These are phyloP conservation scores for Rhynchopsitta pachyrhyncha DNA, from an alignment of 2,113 vertebrate genomes.

Conservation along the genomic window DNA sequence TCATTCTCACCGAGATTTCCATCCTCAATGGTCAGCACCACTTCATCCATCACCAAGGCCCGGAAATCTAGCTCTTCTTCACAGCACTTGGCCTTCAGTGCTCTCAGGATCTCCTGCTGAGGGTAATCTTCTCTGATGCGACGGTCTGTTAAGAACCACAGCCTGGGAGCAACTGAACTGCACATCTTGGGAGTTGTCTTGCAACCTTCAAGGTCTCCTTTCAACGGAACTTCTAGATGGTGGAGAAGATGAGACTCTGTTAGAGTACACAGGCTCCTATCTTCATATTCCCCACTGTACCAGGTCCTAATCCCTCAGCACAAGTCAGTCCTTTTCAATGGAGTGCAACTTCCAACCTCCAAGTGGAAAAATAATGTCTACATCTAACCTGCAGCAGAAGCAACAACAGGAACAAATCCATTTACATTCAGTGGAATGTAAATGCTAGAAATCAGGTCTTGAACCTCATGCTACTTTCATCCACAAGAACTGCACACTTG, in stretches of 20 bases:
- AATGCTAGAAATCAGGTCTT: neutral
- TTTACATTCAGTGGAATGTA: neutral
- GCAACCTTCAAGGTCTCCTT: slow-evolving; percentile 47
- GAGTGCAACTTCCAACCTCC: neutral
- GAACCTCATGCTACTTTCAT: neutral
- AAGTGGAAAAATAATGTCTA: neutral
- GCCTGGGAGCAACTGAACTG: slow-evolving; percentile 77
- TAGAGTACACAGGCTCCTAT: neutral
- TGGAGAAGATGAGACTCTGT: slow-evolving; percentile 47
- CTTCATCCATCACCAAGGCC: slow-evolving; percentile 81
- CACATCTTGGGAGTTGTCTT: slow-evolving; percentile 78
- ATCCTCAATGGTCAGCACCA: slow-evolving; percentile 82
- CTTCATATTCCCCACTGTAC: neutral
- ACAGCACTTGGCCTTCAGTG: slow-evolving; percentile 81
- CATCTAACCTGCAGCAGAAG: neutral
- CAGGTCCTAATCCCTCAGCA: neutral
- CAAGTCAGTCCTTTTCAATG: neutral
- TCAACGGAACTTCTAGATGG: slow-evolving; percentile 42
- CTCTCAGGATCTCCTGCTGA: slow-evolving; percentile 81
- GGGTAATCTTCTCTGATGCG: slow-evolving; percentile 84
- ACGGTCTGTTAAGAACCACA: slow-evolving; percentile 85
- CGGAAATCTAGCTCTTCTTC: slow-evolving; percentile 82
- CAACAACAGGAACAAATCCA: neutral
- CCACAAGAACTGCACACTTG: neutral
- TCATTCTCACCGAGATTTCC: slow-evolving; percentile 79